Base-by-base conservation (phyloP, 2,888 invertebrate genomes). In the Pantelozetes paolii region DNA sequence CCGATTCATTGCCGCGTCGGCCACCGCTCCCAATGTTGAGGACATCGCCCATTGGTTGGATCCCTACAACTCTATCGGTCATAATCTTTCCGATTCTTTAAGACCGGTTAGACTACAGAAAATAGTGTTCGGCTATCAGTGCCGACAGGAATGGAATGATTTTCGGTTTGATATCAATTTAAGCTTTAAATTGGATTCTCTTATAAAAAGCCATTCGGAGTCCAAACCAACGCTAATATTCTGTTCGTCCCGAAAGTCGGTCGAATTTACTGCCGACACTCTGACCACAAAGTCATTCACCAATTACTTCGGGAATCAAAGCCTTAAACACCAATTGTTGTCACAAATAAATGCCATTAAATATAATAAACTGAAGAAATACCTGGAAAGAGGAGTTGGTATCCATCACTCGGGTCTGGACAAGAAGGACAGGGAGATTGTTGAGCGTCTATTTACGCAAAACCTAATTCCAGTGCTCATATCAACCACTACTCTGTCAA, bases 331-430 rank as follows among this genome's bases (percentile, higher is more conserved):
- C 2, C 2, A n/a, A 6, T 57, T 57, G 23, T 23, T 57, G 26
- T 20, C 26, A 13, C 8, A 57, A 20, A 57, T 57, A 13, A 8
- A 3, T 28, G 36, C 1, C 2, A 2, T 76, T 1, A 48, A 48
- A 28, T 69, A 76, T 54, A 30, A 15, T 18, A 72, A 72, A 18
- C 50, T 76, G 9, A 74, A 75, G 54, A 54, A n/a, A 9, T 62
- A 23, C 13, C 11, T 71, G 3, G 36, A 42, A n/a, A 57, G 28
- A 59, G 91, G 91, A 0, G 86, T 91, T 18, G 91, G 89, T 0
- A 89, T 86, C 79, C 91, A 92, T 80, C 91, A 92, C 83, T 91
- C 91, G 13, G 91, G 91, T 0, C 82, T 92, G 80, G 83, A 87
- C 30, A 83, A 83, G 8, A 85, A 87, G 76, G 90, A 90, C 80